Percentiles rank a stretch among this genome's conserved stretches.
These are phyloP conservation scores for Rhabdomys pumilio DNA, from an alignment of 2,797 vertebrate genomes.

Conservation along the genomic window DNA sequence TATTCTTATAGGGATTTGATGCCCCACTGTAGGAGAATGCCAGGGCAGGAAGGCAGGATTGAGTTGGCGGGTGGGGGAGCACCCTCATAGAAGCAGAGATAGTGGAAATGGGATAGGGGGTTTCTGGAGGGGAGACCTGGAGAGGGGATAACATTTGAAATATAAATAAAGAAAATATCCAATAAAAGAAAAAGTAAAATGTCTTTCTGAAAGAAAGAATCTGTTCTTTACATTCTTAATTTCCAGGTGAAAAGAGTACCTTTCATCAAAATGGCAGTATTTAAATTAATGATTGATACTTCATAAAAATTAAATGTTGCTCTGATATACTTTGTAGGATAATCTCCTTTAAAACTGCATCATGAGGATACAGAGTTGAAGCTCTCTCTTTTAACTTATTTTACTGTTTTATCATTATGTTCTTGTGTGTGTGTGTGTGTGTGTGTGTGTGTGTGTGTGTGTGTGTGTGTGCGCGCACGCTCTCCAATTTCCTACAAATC, in stretches of 20 bases:
- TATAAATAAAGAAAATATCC: too few species aligned
- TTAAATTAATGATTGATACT: slow-evolving; percentile 55
- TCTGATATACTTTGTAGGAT: slow-evolving; percentile 5
- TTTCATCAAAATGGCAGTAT: neutral
- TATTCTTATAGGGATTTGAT: too few species aligned
- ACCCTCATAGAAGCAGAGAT: too few species aligned
- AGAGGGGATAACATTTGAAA: too few species aligned
- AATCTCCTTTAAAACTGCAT: neutral
- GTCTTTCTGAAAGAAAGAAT: neutral
- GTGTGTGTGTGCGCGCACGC: neutral
- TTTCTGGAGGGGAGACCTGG: too few species aligned
- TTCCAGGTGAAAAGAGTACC: slow-evolving; percentile 4
- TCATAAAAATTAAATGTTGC: neutral
- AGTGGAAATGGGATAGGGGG: too few species aligned
- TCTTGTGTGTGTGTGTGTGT: too few species aligned
- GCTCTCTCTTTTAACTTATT: neutral
- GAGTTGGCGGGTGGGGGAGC: too few species aligned
- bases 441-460: neutral
- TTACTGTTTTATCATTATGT: too few species aligned
- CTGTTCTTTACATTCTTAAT: neutral
- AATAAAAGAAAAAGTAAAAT: too few species aligned
- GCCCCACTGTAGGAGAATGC: too few species aligned
- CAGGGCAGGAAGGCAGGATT: too few species aligned
- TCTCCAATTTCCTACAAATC: neutral
- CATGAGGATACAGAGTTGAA: neutral